Evolutionary conservation across 2,888 invertebrate species (phyloP).

Genomic region (Rhagonycha fulva): DNA sequence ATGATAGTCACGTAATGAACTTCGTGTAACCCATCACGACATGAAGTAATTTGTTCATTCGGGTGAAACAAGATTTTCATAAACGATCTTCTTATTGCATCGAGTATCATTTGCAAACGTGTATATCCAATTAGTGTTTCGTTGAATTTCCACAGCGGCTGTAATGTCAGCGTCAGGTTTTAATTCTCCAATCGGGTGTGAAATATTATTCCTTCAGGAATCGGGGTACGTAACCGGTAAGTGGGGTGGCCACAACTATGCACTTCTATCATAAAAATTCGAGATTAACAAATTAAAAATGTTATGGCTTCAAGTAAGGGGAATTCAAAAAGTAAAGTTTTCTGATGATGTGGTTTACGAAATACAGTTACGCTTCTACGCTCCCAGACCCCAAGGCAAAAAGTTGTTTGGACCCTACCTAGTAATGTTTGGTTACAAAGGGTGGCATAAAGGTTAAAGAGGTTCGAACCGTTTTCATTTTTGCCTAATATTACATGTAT

Average conservation of each 20-base stretch:
- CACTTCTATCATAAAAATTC: not conserved
- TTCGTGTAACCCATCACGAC: not conserved
- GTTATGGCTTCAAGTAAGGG: too few relatives aligned
- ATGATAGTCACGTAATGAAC: not conserved
- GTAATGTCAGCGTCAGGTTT: not conserved
- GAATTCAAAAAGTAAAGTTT: too few relatives aligned
- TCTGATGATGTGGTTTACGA: too few relatives aligned
- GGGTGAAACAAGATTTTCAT: not conserved
- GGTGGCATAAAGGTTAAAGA: too few relatives aligned
- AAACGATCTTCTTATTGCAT: not conserved
- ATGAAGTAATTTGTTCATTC: not conserved
- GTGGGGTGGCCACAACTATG: not conserved
- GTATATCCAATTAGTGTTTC: not conserved
- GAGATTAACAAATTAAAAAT: too few relatives aligned
- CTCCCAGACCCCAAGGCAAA: too few relatives aligned
- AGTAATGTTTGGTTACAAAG: too few relatives aligned
- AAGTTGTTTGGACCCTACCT: too few relatives aligned
- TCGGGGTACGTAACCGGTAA: not conserved
- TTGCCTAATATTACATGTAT: too few relatives aligned
- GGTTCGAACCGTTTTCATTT: too few relatives aligned
- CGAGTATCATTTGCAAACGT: not conserved
- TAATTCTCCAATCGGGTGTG: not conserved
- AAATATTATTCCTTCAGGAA: not conserved
- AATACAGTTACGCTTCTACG: too few relatives aligned
- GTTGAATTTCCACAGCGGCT: not conserved